Evolutionary conservation across 2,113 vertebrate genomes (phyloP).

Genomic region (Neodontobutis hainanensis): DNA sequence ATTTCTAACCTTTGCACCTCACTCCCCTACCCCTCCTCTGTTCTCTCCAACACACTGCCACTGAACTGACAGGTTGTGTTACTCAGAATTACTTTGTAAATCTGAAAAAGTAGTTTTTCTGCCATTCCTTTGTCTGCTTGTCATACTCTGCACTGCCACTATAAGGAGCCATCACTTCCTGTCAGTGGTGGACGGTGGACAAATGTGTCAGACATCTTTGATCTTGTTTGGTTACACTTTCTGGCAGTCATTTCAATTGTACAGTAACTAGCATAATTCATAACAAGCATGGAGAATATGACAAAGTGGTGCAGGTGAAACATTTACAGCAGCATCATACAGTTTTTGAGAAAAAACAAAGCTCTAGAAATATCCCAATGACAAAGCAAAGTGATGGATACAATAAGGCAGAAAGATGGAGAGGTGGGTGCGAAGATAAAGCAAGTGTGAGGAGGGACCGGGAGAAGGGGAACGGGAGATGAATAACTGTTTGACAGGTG

Average conservation of each 20-base stretch:
- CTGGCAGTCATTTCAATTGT: constrained; percentile 17
- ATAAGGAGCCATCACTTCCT: constrained; percentile 52
- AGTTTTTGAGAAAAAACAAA: constrained; percentile 48
- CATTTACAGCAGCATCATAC: neutral
- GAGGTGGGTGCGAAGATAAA: constrained; percentile 64
- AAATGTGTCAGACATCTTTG: constrained; percentile 50
- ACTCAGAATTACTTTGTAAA: constrained; percentile 50
- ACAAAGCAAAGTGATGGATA: constrained; percentile 68
- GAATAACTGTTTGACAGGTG: constrained; percentile 75
- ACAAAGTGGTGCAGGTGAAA: constrained; percentile 14
- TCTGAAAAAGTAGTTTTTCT: constrained; percentile 38
- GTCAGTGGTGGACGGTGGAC: constrained; percentile 49
- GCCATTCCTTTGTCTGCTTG: constrained; percentile 37
- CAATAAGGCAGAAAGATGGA: constrained; percentile 63
- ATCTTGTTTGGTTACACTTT: constrained; percentile 31
- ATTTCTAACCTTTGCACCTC: constrained; percentile 77
- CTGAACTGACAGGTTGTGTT: constrained; percentile 46
- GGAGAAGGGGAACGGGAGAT: constrained; percentile 52
- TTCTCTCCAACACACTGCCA: constrained; percentile 19
- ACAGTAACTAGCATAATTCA: constrained; percentile 15
- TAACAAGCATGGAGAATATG: neutral
- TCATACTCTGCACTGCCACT: constrained; percentile 44
- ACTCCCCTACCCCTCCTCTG: constrained; percentile 21
- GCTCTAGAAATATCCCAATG: constrained; percentile 29
- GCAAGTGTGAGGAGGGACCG: constrained; percentile 52